A percentile compares a stretch with the other conserved stretches of the same genome.
These are phyloP conservation scores for Etia nguti DNA, from an alignment of 2,113 vertebrate species.

Conservation along the genomic window DNA sequence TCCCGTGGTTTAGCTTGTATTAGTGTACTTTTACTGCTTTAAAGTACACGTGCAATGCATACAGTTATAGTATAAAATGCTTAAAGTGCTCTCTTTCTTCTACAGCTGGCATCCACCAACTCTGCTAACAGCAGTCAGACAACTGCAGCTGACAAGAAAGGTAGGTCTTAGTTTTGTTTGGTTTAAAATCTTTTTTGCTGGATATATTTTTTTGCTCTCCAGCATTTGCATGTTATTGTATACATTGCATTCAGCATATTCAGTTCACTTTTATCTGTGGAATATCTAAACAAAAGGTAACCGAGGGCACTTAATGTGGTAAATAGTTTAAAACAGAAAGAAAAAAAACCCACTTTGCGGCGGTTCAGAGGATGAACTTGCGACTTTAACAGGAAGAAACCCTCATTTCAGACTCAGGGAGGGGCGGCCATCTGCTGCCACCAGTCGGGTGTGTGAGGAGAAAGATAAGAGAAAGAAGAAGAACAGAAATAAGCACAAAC, in stretches of 20 bases:
- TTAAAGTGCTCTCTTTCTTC: background rate
- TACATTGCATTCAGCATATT: background rate
- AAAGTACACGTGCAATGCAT: background rate
- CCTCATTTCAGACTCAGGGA: background rate
- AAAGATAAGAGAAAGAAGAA: background rate
- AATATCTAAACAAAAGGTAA: background rate
- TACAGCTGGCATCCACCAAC: constrained; percentile 58
- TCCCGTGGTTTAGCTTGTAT: background rate
- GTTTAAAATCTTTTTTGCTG: background rate
- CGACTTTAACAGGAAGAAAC: background rate
- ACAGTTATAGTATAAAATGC: background rate
- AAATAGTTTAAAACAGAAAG: background rate
- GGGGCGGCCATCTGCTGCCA: background rate
- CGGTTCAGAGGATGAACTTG: background rate
- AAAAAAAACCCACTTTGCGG: background rate
- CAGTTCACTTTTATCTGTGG: background rate
- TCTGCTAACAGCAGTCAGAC: constrained; percentile 63
- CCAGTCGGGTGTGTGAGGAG: background rate
- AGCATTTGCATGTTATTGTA: background rate
- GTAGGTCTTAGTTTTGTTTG: background rate
- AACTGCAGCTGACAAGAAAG: constrained; percentile 62
- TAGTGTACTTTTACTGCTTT: background rate
- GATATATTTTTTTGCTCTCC: background rate
- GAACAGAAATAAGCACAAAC: background rate
- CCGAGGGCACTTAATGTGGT: background rate